Base-by-base conservation (phyloP, 2,113 vertebrate species). In the Onychostoma macrolepis region DNA sequence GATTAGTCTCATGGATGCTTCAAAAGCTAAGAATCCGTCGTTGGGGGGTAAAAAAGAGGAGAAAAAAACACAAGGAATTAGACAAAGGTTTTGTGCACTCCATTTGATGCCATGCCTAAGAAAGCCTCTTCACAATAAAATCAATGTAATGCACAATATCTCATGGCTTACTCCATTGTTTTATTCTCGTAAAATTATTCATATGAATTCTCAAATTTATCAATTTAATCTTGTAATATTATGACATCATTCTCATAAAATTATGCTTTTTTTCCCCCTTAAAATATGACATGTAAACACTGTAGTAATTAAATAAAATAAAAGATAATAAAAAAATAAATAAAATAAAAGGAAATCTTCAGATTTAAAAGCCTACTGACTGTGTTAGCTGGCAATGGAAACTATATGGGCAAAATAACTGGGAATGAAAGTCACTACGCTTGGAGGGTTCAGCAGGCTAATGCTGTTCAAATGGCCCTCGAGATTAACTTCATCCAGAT, bases 401-500 rank as follows among this genome's bases (percentile, higher is more conserved):
- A 26, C 79, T 26, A 4, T 17, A 38, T 8, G 13, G 56, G 38
- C 19, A 36, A 69, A 48, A 69, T 50, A 50, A 48, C 28, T 33
- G 21, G 2, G 10, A 26, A 17, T 26, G 80, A 30, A 24, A 71
- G 38, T 43, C 81, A 30, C 43, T 24, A 24, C 17, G 21, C 28
- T 45, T 33, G 26, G 81, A 83, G 63, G 26, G 41, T 67, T 67
- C 61, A 71, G 43, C 65, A 24, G 43, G 19, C 41, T 83, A 83
- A 69, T 71, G 63, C 41, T 83, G 63, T 48, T 83, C 63, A 83
- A 83, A 83, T 50, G 61, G 81, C 81, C 81, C 81, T 71, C 26
- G 43, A 83, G 81, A 83, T 83, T 50, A 83, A 83, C 81, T 83
- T 83, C 81, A 83, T 50, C 81, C 61, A 83, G 81, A 83, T 83